Conservation (phyloP, 2,888 invertebrate genomes). For the Hemicrepidius hirtus region DNA sequence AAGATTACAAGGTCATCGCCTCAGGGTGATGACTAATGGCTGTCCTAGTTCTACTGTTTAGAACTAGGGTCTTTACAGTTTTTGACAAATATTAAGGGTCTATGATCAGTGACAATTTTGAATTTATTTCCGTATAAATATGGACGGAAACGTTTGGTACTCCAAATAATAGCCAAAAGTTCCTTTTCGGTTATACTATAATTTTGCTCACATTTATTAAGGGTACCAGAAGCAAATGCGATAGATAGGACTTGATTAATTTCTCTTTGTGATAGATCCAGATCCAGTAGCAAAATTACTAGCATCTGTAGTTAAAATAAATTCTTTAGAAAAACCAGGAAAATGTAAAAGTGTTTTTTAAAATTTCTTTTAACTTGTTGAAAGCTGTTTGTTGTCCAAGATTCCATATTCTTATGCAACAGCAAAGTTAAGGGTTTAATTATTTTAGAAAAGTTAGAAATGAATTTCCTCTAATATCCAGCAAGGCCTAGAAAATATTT, state of each 20-base stretch:
- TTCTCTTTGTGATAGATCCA: neutral
- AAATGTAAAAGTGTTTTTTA: constrained; percentile 13
- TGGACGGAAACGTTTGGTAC: too few relatives aligned
- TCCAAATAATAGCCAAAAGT: constrained; percentile 36
- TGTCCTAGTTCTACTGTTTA: too few relatives aligned
- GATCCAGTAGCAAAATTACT: constrained; percentile 9
- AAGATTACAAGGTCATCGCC: too few relatives aligned
- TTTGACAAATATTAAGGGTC: constrained; percentile 38
- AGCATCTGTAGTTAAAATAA: constrained; percentile 20
- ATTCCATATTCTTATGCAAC: neutral
- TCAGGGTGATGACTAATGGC: too few relatives aligned
- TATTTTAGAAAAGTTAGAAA: too few relatives aligned
- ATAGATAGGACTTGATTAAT: constrained; percentile 8
- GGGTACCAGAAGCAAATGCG: constrained; percentile 44
- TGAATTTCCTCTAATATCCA: too few relatives aligned
- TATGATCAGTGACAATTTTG: too few relatives aligned
- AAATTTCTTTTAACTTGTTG: constrained; percentile 25
- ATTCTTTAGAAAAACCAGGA: constrained; percentile 28
- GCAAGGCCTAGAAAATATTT: neutral
- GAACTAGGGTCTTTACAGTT: constrained; percentile 23
- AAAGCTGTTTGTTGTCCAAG: neutral
- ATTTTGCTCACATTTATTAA: too few relatives aligned
- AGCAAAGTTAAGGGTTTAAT: too few relatives aligned
- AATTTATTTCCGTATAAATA: too few relatives aligned
- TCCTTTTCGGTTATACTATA: constrained; percentile 44